These are phyloP conservation scores for Pipistrellus nathusii DNA, from an alignment of 2,797 vertebrate genomes.

Conservation along the genomic window DNA sequence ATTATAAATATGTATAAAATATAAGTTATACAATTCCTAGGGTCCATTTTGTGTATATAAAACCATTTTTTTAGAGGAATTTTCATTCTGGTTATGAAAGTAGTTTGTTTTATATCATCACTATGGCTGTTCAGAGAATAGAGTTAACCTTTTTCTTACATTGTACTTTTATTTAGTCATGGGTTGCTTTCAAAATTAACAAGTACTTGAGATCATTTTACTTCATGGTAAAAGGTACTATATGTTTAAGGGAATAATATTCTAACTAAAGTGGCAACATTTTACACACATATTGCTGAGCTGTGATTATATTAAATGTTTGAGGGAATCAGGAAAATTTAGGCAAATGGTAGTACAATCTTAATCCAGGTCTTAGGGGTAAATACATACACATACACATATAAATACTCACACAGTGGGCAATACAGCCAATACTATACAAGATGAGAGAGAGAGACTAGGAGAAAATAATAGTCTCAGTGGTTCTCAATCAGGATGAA, in stretches of 20 bases:
- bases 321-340: slow-evolving; percentile 45
- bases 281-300: slow-evolving; percentile 16
- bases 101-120: slow-evolving; percentile 36
- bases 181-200: slow-evolving; percentile 8
- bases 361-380: neutral
- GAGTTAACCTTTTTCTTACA: neutral
- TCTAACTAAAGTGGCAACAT: neutral
- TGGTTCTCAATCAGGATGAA: neutral
- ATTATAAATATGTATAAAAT: slow-evolving; percentile 3
- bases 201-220: slow-evolving; percentile 61
- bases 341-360: neutral
- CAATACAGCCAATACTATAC: neutral
- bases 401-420: neutral
- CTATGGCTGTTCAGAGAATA: slow-evolving; percentile 21
- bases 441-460: neutral
- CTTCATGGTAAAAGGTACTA: neutral
- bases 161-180: slow-evolving; percentile 44
- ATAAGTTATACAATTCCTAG: neutral
- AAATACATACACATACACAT: neutral
- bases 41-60: neutral
- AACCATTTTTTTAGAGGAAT: slow-evolving; percentile 23
- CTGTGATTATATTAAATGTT: slow-evolving; percentile 30
- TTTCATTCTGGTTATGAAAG: slow-evolving; percentile 45
- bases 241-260: neutral
- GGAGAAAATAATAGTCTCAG: neutral